These are phyloP conservation scores for Carposina sasakii DNA, from an alignment of 1,140 invertebrate species.

Conservation along the genomic window DNA sequence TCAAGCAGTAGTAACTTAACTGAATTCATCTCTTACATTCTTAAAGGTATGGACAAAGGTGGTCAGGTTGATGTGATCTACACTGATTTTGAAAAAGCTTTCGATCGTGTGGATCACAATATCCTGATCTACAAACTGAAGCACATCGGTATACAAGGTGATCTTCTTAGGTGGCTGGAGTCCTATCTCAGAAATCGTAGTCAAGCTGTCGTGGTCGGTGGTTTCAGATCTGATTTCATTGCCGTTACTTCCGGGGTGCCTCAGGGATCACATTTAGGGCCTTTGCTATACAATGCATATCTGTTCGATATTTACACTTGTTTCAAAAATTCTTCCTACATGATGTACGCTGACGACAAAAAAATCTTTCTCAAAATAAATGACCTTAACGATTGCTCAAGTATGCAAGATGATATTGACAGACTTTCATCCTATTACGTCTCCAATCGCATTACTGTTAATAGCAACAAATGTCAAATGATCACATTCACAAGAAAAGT, in stretches of 20 bases:
- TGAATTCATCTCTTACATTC: neutral
- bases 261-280: slow-evolving; percentile 3
- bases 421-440: too few relatives aligned
- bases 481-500: too few relatives aligned
- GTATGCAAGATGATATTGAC: too few relatives aligned
- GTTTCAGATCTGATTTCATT: neutral
- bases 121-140: neutral
- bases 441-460: too few relatives aligned
- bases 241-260: neutral
- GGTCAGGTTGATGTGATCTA: slow-evolving; percentile 12
- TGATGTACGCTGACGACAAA: slow-evolving; percentile 8
- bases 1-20: neutral
- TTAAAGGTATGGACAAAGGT: slow-evolving; percentile 8
- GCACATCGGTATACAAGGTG: slow-evolving; percentile 4
- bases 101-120: slow-evolving; percentile 11
- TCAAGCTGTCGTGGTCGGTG: neutral
- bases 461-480: too few relatives aligned
- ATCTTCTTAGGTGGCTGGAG: slow-evolving; percentile 6
- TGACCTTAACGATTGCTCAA: too few relatives aligned
- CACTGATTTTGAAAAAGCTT: slow-evolving; percentile 17
- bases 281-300: slow-evolving; percentile 1
- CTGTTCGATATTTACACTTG: neutral
- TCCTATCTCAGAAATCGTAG: slow-evolving; percentile 1
- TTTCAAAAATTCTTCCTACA: neutral
- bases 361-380: too few relatives aligned